These are phyloP conservation scores for Rhodinocichla rosea DNA, from an alignment of 2,113 vertebrate genomes.

Conservation along the genomic window DNA sequence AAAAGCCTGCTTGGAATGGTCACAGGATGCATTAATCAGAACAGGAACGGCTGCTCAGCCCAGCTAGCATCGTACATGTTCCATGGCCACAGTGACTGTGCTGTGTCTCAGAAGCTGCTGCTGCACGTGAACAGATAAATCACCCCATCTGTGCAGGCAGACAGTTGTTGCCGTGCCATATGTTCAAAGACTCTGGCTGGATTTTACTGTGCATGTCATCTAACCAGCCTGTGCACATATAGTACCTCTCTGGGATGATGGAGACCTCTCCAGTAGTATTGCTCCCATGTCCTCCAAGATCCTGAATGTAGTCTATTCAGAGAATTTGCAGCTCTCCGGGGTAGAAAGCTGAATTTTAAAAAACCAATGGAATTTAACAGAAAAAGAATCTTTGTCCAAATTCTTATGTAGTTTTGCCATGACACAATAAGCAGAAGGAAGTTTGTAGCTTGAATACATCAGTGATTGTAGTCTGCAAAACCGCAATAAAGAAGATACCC, in stretches of 20 bases:
- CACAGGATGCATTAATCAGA: neutral
- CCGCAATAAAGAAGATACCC: neutral
- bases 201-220: neutral
- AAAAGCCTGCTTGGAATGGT: neutral
- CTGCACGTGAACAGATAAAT: neutral
- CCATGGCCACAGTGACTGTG: neutral
- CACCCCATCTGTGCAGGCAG: constrained; percentile 40
- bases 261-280: neutral
- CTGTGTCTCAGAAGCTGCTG: neutral
- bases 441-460: neutral
- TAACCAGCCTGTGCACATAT: neutral
- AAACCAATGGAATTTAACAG: neutral
- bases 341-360: neutral
- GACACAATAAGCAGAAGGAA: neutral
- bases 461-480: neutral
- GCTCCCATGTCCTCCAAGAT: neutral
- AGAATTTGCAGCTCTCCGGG: neutral
- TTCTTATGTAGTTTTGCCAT: neutral
- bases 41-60: neutral
- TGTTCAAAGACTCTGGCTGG: neutral
- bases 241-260: neutral
- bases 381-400: neutral
- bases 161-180: constrained; percentile 21
- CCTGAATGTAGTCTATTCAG: neutral
- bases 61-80: neutral